A percentile compares a stretch with the other conserved stretches of the same genome.
These are phyloP conservation scores for Gonatopus flavifemur DNA, from an alignment of 1,140 invertebrate genomes.

Conservation along the genomic window DNA sequence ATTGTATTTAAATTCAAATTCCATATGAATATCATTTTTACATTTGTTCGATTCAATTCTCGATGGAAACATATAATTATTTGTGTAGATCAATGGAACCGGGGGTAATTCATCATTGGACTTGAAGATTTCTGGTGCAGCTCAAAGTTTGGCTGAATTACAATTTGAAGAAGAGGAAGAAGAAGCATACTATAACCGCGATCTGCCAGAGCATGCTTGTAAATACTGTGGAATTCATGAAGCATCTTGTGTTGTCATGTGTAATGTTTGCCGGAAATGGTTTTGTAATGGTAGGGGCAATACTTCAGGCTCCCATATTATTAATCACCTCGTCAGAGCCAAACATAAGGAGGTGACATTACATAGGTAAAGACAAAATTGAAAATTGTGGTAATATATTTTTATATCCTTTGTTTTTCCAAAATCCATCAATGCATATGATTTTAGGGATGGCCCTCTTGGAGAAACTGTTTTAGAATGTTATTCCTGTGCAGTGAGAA, in stretches of 20 bases:
- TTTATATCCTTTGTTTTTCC: background rate
- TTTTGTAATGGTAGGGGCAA: constrained; percentile 99
- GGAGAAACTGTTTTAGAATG: constrained; percentile 98
- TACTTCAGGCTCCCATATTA: constrained; percentile 97
- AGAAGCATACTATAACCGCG: constrained; percentile 86
- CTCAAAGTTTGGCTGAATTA: constrained; percentile 76
- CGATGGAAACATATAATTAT: background rate
- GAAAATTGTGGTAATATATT: background rate
- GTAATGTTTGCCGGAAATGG: constrained; percentile 98
- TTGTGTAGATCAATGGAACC: constrained; percentile 68
- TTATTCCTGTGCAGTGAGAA: constrained; percentile 96
- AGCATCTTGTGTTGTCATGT: constrained; percentile 95
- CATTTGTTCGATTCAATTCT: too few relatives aligned
- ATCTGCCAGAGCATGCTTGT: constrained; percentile 92
- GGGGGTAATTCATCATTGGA: constrained; percentile 54
- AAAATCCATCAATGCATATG: background rate
- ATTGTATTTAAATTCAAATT: too few relatives aligned
- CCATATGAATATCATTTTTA: too few relatives aligned
- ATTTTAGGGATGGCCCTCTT: constrained; percentile 85
- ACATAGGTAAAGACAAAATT: constrained; percentile 64
- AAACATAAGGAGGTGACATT: constrained; percentile 99
- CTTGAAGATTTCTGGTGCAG: constrained; percentile 70
- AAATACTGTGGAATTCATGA: constrained; percentile 99
- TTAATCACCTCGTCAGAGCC: constrained; percentile 96
- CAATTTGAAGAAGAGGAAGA: constrained; percentile 92